Evolutionary conservation across 2,113 vertebrate species (phyloP).

Genomic region (Pseudois nayaur): DNA sequence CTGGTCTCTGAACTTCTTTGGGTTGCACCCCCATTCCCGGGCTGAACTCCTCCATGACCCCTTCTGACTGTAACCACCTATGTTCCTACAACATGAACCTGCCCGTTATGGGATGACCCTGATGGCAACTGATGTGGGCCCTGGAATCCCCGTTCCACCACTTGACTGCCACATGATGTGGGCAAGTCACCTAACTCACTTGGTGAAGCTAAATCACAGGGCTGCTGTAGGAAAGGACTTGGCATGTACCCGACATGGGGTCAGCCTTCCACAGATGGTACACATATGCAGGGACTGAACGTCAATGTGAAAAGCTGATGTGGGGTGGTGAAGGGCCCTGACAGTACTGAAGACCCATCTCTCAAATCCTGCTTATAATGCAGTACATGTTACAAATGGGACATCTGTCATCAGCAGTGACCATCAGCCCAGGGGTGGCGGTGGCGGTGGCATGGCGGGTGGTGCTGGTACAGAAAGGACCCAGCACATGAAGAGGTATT

Average conservation of each 20-base stretch:
- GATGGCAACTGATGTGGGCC: accelerated
- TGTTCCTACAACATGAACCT: accelerated
- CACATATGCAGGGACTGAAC: accelerated
- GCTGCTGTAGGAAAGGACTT: not conserved
- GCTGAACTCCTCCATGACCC: not conserved
- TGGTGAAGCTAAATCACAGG: not conserved
- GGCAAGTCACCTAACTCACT: not conserved
- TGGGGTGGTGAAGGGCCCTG: accelerated
- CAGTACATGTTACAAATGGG: not conserved
- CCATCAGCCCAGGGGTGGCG: not conserved
- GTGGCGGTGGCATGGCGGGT: accelerated
- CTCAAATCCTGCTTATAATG: not conserved
- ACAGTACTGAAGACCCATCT: accelerated
- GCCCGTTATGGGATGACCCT: accelerated
- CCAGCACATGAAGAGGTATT: not conserved
- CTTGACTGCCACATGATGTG: accelerated
- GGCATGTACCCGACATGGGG: accelerated
- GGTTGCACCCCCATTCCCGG: not conserved
- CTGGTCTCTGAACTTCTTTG: not conserved
- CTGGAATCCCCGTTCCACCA: accelerated
- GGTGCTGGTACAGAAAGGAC: not conserved
- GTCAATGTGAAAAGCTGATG: not conserved
- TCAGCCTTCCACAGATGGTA: not conserved
- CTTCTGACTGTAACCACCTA: accelerated
- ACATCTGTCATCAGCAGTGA: not conserved